Conservation (phyloP, 2,888 invertebrate genomes). For the Leptopilina syphax region DNA sequence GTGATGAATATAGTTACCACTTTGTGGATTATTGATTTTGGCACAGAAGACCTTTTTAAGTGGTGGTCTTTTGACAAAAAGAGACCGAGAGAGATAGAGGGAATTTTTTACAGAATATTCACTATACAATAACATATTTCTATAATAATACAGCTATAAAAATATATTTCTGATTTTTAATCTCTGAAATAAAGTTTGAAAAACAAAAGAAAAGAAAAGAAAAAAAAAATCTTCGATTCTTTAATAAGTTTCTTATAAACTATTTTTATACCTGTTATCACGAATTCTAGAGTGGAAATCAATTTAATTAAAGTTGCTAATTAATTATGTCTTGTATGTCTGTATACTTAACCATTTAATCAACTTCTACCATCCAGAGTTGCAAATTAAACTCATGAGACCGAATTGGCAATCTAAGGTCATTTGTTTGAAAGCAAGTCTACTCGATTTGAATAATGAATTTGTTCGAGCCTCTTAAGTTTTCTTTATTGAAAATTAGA, state of each 20-base stretch:
- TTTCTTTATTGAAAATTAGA: neutral
- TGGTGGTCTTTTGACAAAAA: neutral
- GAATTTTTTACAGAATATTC: too few relatives aligned
- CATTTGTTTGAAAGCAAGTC: slow-evolving; percentile 63
- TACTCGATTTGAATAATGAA: slow-evolving; percentile 66
- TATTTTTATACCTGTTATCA: neutral
- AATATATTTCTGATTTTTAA: too few relatives aligned
- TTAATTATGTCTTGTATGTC: slow-evolving; percentile 4
- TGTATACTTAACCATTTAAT: neutral
- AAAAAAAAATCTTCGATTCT: neutral
- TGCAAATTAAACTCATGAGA: slow-evolving; percentile 37
- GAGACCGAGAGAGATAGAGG: too few relatives aligned
- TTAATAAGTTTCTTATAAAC: neutral
- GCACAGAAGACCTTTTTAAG: slow-evolving; percentile 15
- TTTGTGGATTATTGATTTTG: slow-evolving; percentile 38
- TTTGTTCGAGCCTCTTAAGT: neutral
- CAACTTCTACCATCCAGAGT: neutral
- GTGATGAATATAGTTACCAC: neutral
- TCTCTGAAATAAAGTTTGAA: too few relatives aligned
- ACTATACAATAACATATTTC: too few relatives aligned
- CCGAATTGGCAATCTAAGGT: slow-evolving; percentile 58
- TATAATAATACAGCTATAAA: too few relatives aligned
- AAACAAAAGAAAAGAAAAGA: too few relatives aligned
- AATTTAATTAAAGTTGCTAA: slow-evolving; percentile 12
- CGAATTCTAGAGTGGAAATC: neutral